Base-by-base conservation (phyloP, 2,797 vertebrate genomes). In the Pyrocephalus nanus region DNA sequence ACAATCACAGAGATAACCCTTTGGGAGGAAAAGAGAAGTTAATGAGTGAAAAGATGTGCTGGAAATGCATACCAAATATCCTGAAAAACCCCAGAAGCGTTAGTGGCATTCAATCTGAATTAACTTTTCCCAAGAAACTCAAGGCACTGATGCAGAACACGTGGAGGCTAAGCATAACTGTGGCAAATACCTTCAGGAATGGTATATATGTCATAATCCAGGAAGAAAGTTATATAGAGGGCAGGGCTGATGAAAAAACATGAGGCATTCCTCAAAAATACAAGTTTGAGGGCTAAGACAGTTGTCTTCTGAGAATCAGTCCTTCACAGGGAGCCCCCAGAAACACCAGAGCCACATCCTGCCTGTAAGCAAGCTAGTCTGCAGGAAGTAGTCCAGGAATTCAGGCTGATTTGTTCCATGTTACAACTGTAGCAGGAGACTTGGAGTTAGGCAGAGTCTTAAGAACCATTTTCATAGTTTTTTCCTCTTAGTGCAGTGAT, bases 401-500 rank as follows among this genome's bases (percentile, higher is more conserved):
- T 61, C 16, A 22, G 58, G 23, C 11, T 79, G 60, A 60, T 48
- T 32, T 86, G 23, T 42, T 84, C 21, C 14, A 3, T 11, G 2
- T 5, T 42, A 5, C 29, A 77, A 21, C 25, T 30, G 8, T 27
- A 32, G 8, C 57, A 61, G 42, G 26, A 93, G 74, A 53, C 48
- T 95, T 90, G 79, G 83, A 15, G 27, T 71, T 69, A 86, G 86
- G 66, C 72, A 67, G 18, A 18, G 40, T 88, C 51, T 75, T 86
- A 86, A 77, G 76, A 70, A 88, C 47, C 38, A 13, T 91, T 94
- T 92, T 80, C 85, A 62, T 71, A 91, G 26, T 77, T 86, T 93
- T 97, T 83, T 95, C 90, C 70, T 94, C 83, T 93, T 83, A 93
- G 69, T 74, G 81, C 43, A 23, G 74, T 43, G 81, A 84, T 96